These are phyloP conservation scores for Psittacara wagleri DNA, from an alignment of 2,113 vertebrate species.

Conservation along the genomic window DNA sequence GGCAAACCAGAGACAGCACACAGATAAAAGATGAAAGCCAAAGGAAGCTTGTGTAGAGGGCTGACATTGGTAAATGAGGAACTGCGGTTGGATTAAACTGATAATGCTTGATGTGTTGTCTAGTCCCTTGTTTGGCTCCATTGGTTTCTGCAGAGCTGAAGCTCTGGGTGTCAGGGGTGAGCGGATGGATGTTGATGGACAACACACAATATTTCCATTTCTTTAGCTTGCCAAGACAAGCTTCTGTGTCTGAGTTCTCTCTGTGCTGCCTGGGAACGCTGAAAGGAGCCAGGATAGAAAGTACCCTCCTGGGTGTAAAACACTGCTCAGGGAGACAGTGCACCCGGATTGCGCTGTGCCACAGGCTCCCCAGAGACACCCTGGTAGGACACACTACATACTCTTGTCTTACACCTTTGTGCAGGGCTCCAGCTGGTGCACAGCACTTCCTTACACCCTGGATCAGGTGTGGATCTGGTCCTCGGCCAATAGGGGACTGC, in stretches of 20 bases:
- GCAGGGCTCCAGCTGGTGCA: not conserved
- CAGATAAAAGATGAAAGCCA: conserved; percentile 63
- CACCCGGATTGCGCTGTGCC: not conserved
- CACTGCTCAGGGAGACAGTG: not conserved
- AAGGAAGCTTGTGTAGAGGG: not conserved
- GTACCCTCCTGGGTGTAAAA: not conserved
- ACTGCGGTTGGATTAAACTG: not conserved
- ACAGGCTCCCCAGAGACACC: not conserved
- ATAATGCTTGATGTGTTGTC: not conserved
- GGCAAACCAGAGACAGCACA: conserved; percentile 9
- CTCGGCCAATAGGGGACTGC: not conserved
- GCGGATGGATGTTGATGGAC: not conserved
- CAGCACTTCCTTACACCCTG: not conserved
- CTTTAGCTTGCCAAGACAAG: not conserved
- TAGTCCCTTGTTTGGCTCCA: not conserved
- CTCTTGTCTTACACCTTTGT: not conserved
- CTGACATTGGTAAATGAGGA: not conserved
- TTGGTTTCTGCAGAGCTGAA: not conserved
- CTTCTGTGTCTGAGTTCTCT: not conserved
- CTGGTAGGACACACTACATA: not conserved
- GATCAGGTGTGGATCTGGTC: not conserved
- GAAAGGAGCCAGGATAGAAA: not conserved
- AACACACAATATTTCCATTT: not conserved
- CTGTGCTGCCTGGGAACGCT: not conserved
- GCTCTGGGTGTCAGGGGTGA: not conserved